Conservation (phyloP, 2,888 invertebrate species). For the Nephrotoma guestfalica region DNA sequence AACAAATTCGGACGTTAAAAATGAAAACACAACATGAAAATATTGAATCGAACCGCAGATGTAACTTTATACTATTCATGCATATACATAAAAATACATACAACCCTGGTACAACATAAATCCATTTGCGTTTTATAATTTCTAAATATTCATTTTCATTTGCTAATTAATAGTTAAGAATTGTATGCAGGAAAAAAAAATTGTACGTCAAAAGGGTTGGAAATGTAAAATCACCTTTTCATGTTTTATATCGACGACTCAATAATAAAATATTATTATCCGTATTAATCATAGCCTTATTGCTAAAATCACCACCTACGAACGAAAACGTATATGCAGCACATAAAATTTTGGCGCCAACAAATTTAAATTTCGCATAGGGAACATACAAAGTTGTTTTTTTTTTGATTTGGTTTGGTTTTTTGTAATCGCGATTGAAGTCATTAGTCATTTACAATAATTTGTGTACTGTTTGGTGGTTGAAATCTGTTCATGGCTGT, state of each 20-base stretch:
- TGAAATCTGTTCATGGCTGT: background rate
- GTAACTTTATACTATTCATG: background rate
- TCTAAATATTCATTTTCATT: background rate
- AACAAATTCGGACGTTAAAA: background rate
- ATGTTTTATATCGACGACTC: background rate
- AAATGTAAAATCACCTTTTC: background rate
- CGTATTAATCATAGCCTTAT: background rate
- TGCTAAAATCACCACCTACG: background rate
- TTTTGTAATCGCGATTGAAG: background rate
- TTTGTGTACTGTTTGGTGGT: background rate
- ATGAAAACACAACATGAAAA: background rate
- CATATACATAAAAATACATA: background rate
- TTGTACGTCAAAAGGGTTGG: background rate
- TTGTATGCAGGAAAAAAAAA: background rate
- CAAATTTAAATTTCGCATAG: background rate
- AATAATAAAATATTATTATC: background rate
- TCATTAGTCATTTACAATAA: background rate
- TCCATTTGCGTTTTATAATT: background rate
- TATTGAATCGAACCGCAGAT: background rate
- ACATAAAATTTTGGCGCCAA: background rate
- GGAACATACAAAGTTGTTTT: background rate
- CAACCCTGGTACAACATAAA: background rate
- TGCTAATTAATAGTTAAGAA: background rate
- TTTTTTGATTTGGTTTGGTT: background rate
- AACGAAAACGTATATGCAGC: background rate